Evolutionary conservation across 64 coral and sea anemone species (phyloP), one percentile per base, ranked within the genome.

Genomic region (Platygyra sinensis): DNA sequence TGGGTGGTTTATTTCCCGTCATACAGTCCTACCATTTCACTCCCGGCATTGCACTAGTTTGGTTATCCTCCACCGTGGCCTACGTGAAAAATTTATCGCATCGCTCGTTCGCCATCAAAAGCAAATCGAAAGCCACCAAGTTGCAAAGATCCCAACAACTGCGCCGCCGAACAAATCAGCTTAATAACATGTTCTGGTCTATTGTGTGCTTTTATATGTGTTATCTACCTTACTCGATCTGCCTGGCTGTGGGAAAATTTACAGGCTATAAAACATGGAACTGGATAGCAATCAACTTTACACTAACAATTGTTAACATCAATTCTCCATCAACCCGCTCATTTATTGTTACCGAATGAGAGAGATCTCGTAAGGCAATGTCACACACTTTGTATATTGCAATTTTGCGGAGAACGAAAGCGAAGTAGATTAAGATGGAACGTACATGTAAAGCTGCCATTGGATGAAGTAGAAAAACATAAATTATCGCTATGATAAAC

Each of bases 301-400:
- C 62, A n/a, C 62, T 85, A 4, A 92, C 90, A 22, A 55, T 92
- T 38, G 22, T 92, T n/a, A 92, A 86, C 39, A 69, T 92, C 25
- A 92, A 92, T 38, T 92, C 90, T 24, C 76, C 25, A 30, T 87
- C 67, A 92, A 92, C 51, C 90, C 90, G 11, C 2, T 92, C 2
- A 87, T 92, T 31, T 92, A 92, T 51, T 92, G 90, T 32, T 92
- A 86, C 73, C 82, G 90, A 6, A 92, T 92, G 74, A 69, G 75
- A 73, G 90, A 92, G 0, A 87, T 92, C n/a, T 77, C 73, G 90
- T 10, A 67, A 33, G n/a, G 81, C 81, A 29, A 85, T 85, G 8
- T 71, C 69, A 8, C 81, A 51, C 14, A 85, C 81, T 71, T 20
- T 85, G 12, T 51, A 85, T 36, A 22, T 36, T n/a, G 11, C 29